phyloP scores from a whole-genome alignment of 2,797 vertebrate genomes.

The Xenops minutus region DNA sequence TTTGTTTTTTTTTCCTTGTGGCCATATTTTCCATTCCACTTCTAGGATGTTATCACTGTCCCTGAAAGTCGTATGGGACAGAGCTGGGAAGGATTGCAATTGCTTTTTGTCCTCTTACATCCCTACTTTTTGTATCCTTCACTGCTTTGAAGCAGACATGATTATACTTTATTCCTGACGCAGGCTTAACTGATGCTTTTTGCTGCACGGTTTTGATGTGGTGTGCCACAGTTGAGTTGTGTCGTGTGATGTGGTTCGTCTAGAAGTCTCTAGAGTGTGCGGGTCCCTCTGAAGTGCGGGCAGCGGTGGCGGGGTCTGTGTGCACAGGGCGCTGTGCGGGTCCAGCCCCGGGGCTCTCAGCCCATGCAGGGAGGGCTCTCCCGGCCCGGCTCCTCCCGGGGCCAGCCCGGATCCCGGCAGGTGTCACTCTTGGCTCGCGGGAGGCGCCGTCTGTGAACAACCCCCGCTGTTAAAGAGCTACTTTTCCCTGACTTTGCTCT shows the following conservation, averaged over 20 bases:
- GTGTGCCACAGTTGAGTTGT: not conserved
- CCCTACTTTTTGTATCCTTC: not conserved
- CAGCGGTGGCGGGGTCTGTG: not conserved
- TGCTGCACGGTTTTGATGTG: rapidly evolving
- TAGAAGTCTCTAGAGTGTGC: not conserved
- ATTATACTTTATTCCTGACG: not conserved
- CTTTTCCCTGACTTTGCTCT: not conserved
- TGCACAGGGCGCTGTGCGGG: not conserved
- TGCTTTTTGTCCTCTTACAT: not conserved
- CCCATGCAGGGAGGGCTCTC: rapidly evolving
- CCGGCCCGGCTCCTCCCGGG: not conserved
- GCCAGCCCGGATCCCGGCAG: not conserved
- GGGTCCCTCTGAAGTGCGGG: no score
- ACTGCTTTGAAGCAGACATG: rapidly evolving
- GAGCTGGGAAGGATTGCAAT: not conserved
- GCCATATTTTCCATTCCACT: not conserved
- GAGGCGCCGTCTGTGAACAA: not conserved
- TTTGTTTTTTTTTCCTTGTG: not conserved
- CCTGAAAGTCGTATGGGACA: not conserved
- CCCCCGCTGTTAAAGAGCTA: not conserved
- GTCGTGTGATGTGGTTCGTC: rapidly evolving
- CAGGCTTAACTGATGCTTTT: not conserved
- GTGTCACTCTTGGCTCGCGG: not conserved
- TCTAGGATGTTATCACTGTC: not conserved
- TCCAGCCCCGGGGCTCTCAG: not conserved